A percentile compares a stretch with the other conserved stretches of the same genome.
phyloP scores from a whole-genome alignment of 1,140 invertebrate species.

The Drosophila ambigua region DNA sequence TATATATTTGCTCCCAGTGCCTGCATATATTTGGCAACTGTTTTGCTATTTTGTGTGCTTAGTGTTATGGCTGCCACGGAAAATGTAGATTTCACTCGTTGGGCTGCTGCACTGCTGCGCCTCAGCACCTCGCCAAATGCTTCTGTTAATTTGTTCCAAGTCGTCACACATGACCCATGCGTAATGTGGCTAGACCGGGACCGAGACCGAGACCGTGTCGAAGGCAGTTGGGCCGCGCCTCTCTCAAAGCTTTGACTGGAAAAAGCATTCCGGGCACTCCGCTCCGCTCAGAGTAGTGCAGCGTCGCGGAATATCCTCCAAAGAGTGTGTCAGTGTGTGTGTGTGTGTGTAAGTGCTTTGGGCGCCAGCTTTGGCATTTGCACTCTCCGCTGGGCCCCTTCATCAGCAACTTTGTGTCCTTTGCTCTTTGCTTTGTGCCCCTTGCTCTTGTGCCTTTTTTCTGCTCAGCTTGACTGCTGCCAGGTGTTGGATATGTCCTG shows the following conservation, averaged over 20 bases:
- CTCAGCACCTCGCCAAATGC: constrained; percentile 57
- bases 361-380: constrained; percentile 15
- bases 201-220: constrained; percentile 4
- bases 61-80: constrained; percentile 46
- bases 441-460: constrained; percentile 6
- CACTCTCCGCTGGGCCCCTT: constrained; percentile 3
- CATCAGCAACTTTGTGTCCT: constrained; percentile 4
- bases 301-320: constrained; percentile 24
- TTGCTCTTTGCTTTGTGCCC: constrained; percentile 2
- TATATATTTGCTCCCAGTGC: neutral
- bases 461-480: constrained; percentile 14
- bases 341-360: constrained; percentile 15
- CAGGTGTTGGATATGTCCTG: constrained; percentile 32
- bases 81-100: constrained; percentile 4
- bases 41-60: constrained; percentile 42
- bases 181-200: neutral
- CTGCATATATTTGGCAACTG: constrained; percentile 16
- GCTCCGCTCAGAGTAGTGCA: neutral
- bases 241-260: neutral
- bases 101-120: constrained; percentile 44
- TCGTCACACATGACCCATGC: constrained; percentile 43
- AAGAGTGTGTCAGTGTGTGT: too few species aligned
- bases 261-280: constrained; percentile 16
- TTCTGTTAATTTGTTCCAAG: constrained; percentile 52
- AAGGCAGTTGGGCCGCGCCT: neutral